Evolutionary conservation across 2,797 vertebrate species (phyloP).

Genomic region (Antrozous pallidus): DNA sequence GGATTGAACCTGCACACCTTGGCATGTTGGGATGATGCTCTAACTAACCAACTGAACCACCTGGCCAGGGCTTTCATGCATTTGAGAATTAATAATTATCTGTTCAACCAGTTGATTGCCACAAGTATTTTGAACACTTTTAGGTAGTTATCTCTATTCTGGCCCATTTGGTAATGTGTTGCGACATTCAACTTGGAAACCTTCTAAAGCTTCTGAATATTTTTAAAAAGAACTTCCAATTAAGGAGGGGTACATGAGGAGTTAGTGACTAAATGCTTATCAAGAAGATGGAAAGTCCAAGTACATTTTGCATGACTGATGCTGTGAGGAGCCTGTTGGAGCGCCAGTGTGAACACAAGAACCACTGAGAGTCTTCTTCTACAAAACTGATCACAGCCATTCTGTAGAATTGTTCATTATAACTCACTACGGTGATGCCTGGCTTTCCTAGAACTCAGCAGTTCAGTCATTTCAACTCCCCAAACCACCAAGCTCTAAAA

Average conservation of each 20-base stretch:
- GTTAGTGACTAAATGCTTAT: not conserved
- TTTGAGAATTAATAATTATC: not conserved
- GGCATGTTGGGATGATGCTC: not conserved
- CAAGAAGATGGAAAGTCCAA: not conserved
- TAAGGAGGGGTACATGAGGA: not conserved
- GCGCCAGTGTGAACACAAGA: not conserved
- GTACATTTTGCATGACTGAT: not conserved
- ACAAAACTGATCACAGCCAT: not conserved
- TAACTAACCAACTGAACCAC: not conserved
- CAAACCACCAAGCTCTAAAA: not conserved
- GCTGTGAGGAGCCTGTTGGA: not conserved
- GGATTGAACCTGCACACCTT: not conserved
- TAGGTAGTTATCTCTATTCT: not conserved
- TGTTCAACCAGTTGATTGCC: not conserved
- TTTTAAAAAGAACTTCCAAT: constrained; percentile 1
- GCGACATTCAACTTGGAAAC: not conserved
- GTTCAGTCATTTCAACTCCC: not conserved
- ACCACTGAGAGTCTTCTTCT: not conserved
- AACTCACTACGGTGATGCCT: not conserved
- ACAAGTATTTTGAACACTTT: not conserved
- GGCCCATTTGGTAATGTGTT: not conserved
- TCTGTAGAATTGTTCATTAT: not conserved
- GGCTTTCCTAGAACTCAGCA: not conserved
- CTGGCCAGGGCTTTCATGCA: not conserved
- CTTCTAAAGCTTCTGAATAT: not conserved